Percentiles rank a stretch among this genome's conserved stretches.
Evolutionary conservation across 30 jellyfish, hydroid and myxozoan species (phyloP).

Genomic region (Pelagia noctiluca): DNA sequence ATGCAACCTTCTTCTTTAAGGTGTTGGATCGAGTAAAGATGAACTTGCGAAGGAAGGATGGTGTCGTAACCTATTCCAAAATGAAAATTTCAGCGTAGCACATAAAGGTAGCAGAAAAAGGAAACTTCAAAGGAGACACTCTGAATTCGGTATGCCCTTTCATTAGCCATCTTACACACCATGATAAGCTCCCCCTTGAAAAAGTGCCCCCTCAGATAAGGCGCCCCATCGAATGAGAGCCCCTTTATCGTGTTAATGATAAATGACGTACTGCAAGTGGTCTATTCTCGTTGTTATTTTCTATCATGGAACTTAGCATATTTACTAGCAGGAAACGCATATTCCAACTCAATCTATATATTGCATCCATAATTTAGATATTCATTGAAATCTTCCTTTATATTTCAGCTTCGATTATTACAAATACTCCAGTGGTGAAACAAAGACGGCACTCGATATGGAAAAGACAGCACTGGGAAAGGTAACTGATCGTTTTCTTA

Average conservation of each 20-base stretch:
- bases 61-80: constrained; percentile 68
- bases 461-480: constrained; percentile 73
- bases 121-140: constrained; percentile 33
- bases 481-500: too few relatives aligned
- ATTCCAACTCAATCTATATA: not conserved
- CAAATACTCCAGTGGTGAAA: constrained; percentile 64
- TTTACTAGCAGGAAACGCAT: too few relatives aligned
- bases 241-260: too few relatives aligned
- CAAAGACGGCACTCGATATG: constrained; percentile 66
- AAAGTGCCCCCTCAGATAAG: too few relatives aligned
- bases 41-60: constrained; percentile 35
- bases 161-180: too few relatives aligned
- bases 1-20: not conserved
- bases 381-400: too few relatives aligned
- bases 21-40: not conserved
- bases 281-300: too few relatives aligned
- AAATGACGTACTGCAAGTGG: too few relatives aligned
- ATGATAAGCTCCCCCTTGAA: too few relatives aligned
- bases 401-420: constrained; percentile 27
- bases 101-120: constrained; percentile 47
- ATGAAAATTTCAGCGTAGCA: not conserved
- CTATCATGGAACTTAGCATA: too few relatives aligned
- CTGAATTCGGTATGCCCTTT: constrained; percentile 33
- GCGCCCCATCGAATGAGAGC: too few relatives aligned
- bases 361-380: too few relatives aligned